Base-by-base conservation (phyloP, 2,797 vertebrate species). In the Furcifer pardalis region DNA sequence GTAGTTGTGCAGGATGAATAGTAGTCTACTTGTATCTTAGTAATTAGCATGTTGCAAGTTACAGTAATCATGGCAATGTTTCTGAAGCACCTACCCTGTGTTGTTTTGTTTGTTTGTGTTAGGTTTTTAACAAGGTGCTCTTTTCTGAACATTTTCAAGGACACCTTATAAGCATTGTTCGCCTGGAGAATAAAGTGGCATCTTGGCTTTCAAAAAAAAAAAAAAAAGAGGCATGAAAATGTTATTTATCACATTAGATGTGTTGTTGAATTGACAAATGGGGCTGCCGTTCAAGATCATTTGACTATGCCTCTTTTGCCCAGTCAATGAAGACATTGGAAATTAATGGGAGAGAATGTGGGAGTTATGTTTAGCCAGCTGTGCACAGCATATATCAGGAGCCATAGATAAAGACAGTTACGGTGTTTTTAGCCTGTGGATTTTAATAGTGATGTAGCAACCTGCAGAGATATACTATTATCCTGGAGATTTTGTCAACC, bases 21-120 rank as follows among this genome's bases (percentile, higher is more conserved):
- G 66, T 72, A 79, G 77, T 6, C 15, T 44, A 80, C 42, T 85
- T 88, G 10, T 46, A 42, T 30, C 4, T 40, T 40, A 37, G 25
- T 73, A 72, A 83, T 89, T 86, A 92, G 74, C 44, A 68, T 32
- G 1, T 68, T 90, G 78, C 17, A 87, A 56, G 40, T 59, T 5
- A 1, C 44, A 79, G 27, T 76, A 30, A 79, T 59, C 66, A 76
- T 77, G 68, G 72, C 85, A 83, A 1, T 82, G 23, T 37, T 88
- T 88, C 12, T 79, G 76, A 82, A 86, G 25, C 40, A 35, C 7
- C 37, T 85, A 6, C 27, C 60, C 79, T 82, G 42, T 5, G 83
- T 21, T 81, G 52, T 56, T 13, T 56, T 56, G 15, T n/a, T 23
- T 56, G 52, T 56, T 21, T 56, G 52, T 56, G 15, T 56, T n/a